Evolutionary conservation across 2,797 vertebrate species (phyloP), one percentile per base, ranked within the genome.

Genomic region (Notoglanidium macrostoma): DNA sequence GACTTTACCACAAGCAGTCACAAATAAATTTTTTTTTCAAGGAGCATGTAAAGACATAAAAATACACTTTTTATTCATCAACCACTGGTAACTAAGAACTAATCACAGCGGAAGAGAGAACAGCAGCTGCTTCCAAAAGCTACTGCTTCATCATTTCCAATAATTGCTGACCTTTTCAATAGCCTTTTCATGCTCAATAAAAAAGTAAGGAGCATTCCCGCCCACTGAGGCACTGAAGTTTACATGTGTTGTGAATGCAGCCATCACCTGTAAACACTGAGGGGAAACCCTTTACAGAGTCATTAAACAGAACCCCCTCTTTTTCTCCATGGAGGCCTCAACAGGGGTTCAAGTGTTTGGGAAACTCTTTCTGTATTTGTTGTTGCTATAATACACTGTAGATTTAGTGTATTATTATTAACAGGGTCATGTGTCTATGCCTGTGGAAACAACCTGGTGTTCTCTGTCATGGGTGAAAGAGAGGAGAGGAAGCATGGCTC

Each of bases 281-380:
- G 86, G 90, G 91, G 90, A 91, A 90, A 88, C 87, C 57, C 90
- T 92, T 91, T 91, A 90, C 61, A 67, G 77, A 90, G 87, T 91
- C 83, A 85, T 92, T 90, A 91, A 91, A 91, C n/a, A 61, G 72
- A 91, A 88, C 87, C 90, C 90, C 83, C 78, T 89, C 68, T 88
- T 90, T 91, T 90, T 88, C 87, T 88, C 87, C 70, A 89, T 10
- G 72, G 89, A 89, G 87, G 90, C 89, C 89, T 85, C 76, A 72
- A 90, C 89, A 88, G 89, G 88, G 87, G 79, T 86, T 87, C 81
- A 49, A 88, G 86, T 90, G 88, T 91, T 91, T 90, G 88, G 89
- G 88, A 91, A 90, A 90, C 88, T 87, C 88, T 88, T 86, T 87
- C 85, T 82, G 87, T 72, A 76, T 86, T 90, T 89, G 90, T 87